Evolutionary conservation across 92 coral and sea anemone genomes (phyloP), one percentile per base, ranked within the genome.

Genomic region (Zoanthus sociatus): DNA sequence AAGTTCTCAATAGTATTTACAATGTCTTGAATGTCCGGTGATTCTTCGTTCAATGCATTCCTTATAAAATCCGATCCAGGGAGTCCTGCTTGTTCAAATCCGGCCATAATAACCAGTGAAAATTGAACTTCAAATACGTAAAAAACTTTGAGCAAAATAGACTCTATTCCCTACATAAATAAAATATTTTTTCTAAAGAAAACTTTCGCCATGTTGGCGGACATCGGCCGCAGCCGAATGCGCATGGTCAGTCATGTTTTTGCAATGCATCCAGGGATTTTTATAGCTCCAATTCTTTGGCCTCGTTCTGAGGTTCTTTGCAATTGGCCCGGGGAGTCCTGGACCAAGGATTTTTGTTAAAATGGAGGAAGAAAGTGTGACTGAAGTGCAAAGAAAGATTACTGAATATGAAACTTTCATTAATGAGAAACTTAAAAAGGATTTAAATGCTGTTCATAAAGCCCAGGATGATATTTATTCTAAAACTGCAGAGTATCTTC

Each of bases 201-300:
- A 44, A 82, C 86, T 85, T 75, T 76, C 99, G 98, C 98, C 98
- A 97, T 95, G 47, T 87, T 88, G 99, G 99, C 99, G 99, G 99
- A 95, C 99, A 97, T 95, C 98, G 99, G 99, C 99, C 98, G 93
- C 85, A 91, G 99, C 99, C 99, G 99, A 97, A 94, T 95, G 99
- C 99, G 99, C 99, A 97, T 93, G 99, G 46, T 92, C 92, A 76
- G 79, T 77, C 68, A 56, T 69, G 86, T 76, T 50, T 55, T 86
- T 82, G 94, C 95, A 87, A 90, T 79, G 95, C 83, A 93, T 95
- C 93, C 92, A 83, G 98, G 98, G 98, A 91, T 74, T 87, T 95
- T 95, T 95, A 95, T 95, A 95, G 92, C 89, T 83, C 76, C 75
- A 81, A 81, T 58, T 71, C 15, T 50, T 84, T 84, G 53, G 87